Base-by-base conservation (phyloP, 2,113 vertebrate genomes). In the Aspiorhynchus laticeps region DNA sequence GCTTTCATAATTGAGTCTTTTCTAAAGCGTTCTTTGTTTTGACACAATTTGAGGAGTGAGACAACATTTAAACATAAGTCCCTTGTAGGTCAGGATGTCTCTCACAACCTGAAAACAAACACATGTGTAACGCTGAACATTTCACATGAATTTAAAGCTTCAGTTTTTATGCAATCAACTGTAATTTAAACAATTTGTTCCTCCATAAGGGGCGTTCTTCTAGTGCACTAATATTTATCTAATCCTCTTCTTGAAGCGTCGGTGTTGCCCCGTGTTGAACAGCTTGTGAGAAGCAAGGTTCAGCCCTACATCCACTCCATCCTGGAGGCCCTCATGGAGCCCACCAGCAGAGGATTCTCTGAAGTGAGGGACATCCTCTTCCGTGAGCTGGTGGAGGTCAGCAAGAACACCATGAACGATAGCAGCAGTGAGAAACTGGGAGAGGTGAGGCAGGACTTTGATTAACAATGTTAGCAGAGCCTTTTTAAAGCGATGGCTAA, bases 301-400 rank as follows among this genome's bases (percentile, higher is more conserved):
- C 97, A 99, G 93, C 97, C 98, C 59, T 98, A 98, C 91, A 96
- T 99, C 93, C 90, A 93, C 31, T 99, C 98, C 93, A 99, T 99
- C 93, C 94, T 99, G 92, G 98, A 99, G 85, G 97, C 96, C 19
- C 94, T 99, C 92, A 99, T 99, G 98, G 95, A 95, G 67, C 97
- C 98, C 88, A 98, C 97, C 0, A 98, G 98, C 92, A 95, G 97
- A 87, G 98, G 98, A 56, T 99, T 99, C 75, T 91, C 96, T 0
- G 98, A 99, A 92, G 97, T 96, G 77, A 90, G 98, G 5, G 97
- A 99, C 0, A 92, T 99, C 21, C 96, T 99, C 94, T 98, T 97
- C 94, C 95, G 94, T 83, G 98, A 99, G 91, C 93, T 98, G 84
- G 97, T 98, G 0, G 97, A 99, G 89, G 94, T 99, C 94, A 98